Evolutionary conservation across 2,797 vertebrate genomes (phyloP), one percentile per base, ranked within the genome.

Genomic region (Onychomys arenicola): DNA sequence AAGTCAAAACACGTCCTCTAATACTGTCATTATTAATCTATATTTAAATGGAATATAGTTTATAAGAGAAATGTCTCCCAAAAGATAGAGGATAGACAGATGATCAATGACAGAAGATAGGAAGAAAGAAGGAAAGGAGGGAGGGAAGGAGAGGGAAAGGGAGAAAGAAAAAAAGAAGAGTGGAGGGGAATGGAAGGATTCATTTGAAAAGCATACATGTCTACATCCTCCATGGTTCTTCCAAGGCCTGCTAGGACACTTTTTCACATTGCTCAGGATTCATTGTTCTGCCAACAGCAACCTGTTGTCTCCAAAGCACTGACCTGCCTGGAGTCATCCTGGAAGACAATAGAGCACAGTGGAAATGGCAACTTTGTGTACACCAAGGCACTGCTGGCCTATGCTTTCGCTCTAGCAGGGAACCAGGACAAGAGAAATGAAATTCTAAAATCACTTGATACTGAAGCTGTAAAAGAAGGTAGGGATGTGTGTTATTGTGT

Each of bases 311-410:
- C 94, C 37, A 98, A 93, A 0, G 98, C 97, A 49, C 55, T 98
- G 4, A 93, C 89, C 89, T 98, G 98, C 67, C 89, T 98, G 89
- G 97, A 98, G 2, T 96, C 69, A 0, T 97, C 97, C 2, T 96
- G 97, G 29, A 59, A 49, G 4, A 78, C 32, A 19, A 52, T 96
- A 5, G 95, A 97, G 67, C 75, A 78, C 19, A 43, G 63, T 0
- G 1, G 4, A 21, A 14, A 61, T 1, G 11, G 93, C 55, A 98
- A 77, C 85, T 95, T 97, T 0, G 65, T 96, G 19, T 98, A 98
- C 94, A 98, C 97, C 37, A 98, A 97, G 92, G 97, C 98, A 0
- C 57, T 98, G 82, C 57, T 98, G 91, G 98, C 98, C 0, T 98
- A 98, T 0, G 82, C 96, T 71, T 98, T 98, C 10, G 87, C 98